phyloP scores from a whole-genome alignment of 2,113 vertebrate genomes.

The Haplotaxodon microlepis region DNA sequence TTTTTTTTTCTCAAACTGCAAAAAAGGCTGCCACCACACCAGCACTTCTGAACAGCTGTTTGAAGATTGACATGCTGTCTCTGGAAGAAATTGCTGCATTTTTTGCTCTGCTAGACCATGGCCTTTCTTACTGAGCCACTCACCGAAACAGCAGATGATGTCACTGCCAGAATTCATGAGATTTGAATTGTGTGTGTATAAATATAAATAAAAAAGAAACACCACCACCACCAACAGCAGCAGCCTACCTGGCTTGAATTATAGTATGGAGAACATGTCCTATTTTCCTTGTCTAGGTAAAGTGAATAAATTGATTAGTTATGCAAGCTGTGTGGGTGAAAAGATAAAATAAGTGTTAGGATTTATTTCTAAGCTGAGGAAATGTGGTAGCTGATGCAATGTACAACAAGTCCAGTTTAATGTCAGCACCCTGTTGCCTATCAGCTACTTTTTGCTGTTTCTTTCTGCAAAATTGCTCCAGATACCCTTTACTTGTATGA shows the following conservation, averaged over 20 bases:
- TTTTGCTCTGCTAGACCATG: conserved; percentile 33
- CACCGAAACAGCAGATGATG: conserved; percentile 23
- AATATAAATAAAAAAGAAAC: neutral
- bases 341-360: neutral
- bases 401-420: neutral
- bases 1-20: neutral
- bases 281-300: neutral
- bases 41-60: conserved; percentile 15
- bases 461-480: neutral
- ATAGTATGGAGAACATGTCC: neutral
- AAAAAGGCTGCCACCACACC: neutral
- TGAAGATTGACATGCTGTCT: conserved; percentile 27
- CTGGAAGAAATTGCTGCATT: conserved; percentile 33
- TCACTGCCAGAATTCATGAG: conserved; percentile 10
- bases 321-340: neutral
- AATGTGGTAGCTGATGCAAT: neutral
- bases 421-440: neutral
- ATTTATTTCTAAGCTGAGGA: neutral
- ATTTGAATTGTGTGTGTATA: neutral
- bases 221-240: neutral
- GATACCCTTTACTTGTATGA: neutral
- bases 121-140: neutral
- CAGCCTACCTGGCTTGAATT: neutral
- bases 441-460: fast-evolving
- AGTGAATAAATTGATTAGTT: neutral